Evolutionary conservation across 2,888 invertebrate genomes (phyloP), one percentile per base, ranked within the genome.

Genomic region (Epistrophe grossulariae): DNA sequence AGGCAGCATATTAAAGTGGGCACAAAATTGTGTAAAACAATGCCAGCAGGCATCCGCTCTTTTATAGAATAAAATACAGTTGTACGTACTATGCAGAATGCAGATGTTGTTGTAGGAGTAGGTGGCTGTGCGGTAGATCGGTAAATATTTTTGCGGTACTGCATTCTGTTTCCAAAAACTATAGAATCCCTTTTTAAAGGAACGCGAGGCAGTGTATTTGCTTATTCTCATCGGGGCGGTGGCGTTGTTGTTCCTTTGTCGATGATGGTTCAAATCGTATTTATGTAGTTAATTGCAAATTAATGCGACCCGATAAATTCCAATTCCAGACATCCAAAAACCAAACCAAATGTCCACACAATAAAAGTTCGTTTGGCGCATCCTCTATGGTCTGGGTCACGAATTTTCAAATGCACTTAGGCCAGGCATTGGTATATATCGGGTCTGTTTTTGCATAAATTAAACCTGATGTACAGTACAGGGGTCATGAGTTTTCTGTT

Each of bases 271-370:
- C 83, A 74, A 83, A 87, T 71, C 76, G 87, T 79, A 87, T 79
- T 83, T 83, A 87, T 79, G 87, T 74, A 83, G 82, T 83, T 83
- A 83, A 87, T 83, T 87, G 79, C 87, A 79, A 87, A 87, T 87
- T 87, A 87, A 87, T 87, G 79, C 83, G 82, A 60, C 66, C 74
- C 83, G 71, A 87, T 87, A 87, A 87, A 87, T 87, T 83, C 79
- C 74, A 55, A 79, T 79, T 79, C 50, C 64, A 71, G 52, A 71
- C 74, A 55, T 79, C 48, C 66, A 57, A 83, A n/a, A 76, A 76
- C 59, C 71, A 48, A 79, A 72, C 71, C 74, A 59, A 84, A 84
- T 71, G 74, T 87, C 83, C 71, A 35, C 79, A 87, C 70, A 82
- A 78, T 79, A 82, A 79, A 79, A 87, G 64, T 74, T 57, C 64